Evolutionary conservation across 2,888 invertebrate genomes (phyloP), one percentile per base, ranked within the genome.

Genomic region (Luperina nickerlii): DNA sequence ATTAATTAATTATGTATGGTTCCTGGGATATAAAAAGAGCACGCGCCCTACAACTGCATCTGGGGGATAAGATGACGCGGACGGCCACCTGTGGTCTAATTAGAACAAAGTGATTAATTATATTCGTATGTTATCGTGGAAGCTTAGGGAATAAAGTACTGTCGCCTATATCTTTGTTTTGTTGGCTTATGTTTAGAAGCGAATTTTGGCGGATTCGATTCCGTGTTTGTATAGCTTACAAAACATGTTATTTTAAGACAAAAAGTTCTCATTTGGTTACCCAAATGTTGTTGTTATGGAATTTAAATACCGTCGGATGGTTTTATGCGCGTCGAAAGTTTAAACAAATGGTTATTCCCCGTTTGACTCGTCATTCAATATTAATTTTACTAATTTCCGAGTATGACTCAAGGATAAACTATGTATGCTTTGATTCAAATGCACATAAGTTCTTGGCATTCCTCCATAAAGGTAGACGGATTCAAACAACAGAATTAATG

Each of bases 321-420:
- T 78, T 60, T 60, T 9, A 68, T 1, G n/a, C n/a, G n/a, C 32
- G 9, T 77, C 54, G 24, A 77, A 77, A 65, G 62, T 62, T 68
- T 1, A 54, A 42, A 18, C 60, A 60, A 13, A 54, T 77, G 76
- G 76, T 83, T 62, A 62, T 57, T 84, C 42, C 68, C 68, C 68
- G 38, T 51, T 20, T 51, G 60, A 38, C 45, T 54, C 18, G 65
- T 73, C 73, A 85, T 85, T 65, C 15, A 38, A 80, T 54, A 62
- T 62, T 8, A 18, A 78, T 77, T 57, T 69, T 9, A 66, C 79
- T 60, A 60, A 80, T 54, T 81, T 85, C 82, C 60, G 81, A 82
- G 73, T 63, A 70, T 85, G 81, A 85, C 65, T 81, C 65, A 69
- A 69, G 24, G 9, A 69, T 72, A 68, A 85, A 81, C 67, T 72